Conservation (phyloP, 1,140 invertebrate genomes). For the Drosophila obscura region DNA sequence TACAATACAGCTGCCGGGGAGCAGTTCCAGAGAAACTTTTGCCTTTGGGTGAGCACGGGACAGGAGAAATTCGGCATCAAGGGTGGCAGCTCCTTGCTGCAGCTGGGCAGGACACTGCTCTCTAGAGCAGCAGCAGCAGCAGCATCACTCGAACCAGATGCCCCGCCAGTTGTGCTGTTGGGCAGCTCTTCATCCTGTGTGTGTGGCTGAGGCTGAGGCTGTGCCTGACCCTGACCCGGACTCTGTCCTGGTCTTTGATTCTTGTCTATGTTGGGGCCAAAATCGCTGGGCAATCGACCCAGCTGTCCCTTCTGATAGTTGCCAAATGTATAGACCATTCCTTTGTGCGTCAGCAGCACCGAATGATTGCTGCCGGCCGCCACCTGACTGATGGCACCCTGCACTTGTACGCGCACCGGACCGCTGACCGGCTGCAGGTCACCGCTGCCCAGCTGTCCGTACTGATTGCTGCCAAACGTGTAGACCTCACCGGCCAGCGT, state of each 20-base stretch:
- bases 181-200: not conserved
- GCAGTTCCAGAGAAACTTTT: conserved; percentile 89
- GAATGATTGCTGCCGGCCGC: conserved; percentile 98
- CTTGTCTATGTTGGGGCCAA: conserved; percentile 59
- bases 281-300: conserved; percentile 86
- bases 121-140: conserved; percentile 23
- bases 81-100: conserved; percentile 66
- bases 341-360: conserved; percentile 93
- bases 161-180: conserved; percentile 67
- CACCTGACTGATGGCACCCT: conserved; percentile 88
- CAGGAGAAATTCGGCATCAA: conserved; percentile 49
- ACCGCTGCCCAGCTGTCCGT: conserved; percentile 96
- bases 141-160: conserved; percentile 1
- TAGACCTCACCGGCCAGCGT: conserved; percentile 89
- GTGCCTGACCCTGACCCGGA: not conserved
- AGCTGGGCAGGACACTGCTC: conserved; percentile 44
- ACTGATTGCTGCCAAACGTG: conserved; percentile 96
- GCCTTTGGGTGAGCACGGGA: conserved; percentile 64
- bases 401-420: conserved; percentile 90
- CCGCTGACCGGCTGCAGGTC: conserved; percentile 90
- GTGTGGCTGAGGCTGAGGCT: not conserved
- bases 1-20: conserved; percentile 91
- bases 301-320: conserved; percentile 96
- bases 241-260: conserved; percentile 40
- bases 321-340: conserved; percentile 97